A percentile compares a stretch with the other conserved stretches of the same genome.
These are phyloP conservation scores for Chiloscyllium plagiosum DNA, from an alignment of 2,113 vertebrate species.

Conservation along the genomic window DNA sequence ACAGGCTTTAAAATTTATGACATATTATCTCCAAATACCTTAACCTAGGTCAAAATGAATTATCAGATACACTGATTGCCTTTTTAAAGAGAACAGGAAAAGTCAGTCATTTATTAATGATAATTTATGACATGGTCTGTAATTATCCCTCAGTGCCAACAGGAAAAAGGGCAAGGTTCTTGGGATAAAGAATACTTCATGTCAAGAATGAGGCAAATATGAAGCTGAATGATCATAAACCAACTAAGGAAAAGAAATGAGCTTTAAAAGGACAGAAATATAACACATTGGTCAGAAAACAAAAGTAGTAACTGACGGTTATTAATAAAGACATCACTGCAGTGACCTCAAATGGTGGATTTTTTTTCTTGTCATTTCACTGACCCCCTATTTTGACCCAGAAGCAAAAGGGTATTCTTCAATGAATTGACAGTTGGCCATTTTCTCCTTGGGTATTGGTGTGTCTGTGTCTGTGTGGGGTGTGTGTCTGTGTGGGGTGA, in stretches of 20 bases:
- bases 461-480: no score
- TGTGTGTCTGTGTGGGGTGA: no score
- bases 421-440: not conserved
- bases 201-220: not conserved
- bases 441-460: not conserved
- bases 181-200: not conserved
- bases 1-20: not conserved
- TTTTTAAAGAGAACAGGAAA: not conserved
- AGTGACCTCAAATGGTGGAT: not conserved
- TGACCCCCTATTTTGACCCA: not conserved
- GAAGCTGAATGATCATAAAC: not conserved
- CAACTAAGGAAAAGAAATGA: not conserved
- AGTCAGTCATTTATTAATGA: not conserved
- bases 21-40: not conserved
- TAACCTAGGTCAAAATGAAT: not conserved
- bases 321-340: not conserved
- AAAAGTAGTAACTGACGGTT: not conserved
- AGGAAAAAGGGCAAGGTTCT: not conserved
- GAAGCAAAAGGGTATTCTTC: not conserved
- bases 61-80: not conserved
- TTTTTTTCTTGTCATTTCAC: not conserved
- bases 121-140: not conserved
- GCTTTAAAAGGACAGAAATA: not conserved
- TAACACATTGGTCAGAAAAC: not conserved
- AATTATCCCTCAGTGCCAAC: not conserved